Evolutionary conservation across 2,888 invertebrate genomes (phyloP).

Genomic region (Amblyjoppa proteus): DNA sequence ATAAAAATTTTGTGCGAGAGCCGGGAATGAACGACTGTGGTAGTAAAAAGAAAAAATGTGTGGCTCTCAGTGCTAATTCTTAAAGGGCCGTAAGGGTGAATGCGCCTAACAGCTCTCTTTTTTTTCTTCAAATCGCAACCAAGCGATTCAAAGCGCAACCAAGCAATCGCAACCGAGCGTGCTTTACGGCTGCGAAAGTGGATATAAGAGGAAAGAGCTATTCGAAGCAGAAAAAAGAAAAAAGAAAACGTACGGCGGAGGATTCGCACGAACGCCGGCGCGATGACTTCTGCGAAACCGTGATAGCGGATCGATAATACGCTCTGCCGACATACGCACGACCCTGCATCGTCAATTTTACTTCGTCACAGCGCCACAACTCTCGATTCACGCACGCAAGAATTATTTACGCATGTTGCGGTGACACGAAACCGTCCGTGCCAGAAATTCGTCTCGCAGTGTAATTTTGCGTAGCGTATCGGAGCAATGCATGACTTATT

Average conservation of each 20-base stretch:
- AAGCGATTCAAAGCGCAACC: too few species aligned
- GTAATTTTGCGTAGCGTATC: background rate
- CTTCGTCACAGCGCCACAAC: background rate
- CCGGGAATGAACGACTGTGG: background rate
- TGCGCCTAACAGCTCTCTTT: background rate
- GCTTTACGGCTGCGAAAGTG: background rate
- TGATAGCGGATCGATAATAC: background rate
- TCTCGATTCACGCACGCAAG: background rate
- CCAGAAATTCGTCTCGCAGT: background rate
- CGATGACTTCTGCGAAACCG: background rate
- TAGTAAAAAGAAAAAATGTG: background rate
- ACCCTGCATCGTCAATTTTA: background rate
- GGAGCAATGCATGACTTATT: background rate
- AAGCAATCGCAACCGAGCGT: background rate
- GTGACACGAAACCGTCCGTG: background rate
- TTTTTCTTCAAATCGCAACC: background rate
- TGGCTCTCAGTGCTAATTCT: background rate
- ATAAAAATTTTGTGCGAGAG: constrained; percentile 19
- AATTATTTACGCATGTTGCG: constrained; percentile 13
- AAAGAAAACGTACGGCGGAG: too few species aligned
- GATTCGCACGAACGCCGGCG: too few species aligned
- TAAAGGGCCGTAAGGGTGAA: background rate
- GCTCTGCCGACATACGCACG: background rate
- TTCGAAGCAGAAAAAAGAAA: background rate
- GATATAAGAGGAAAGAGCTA: background rate